These are phyloP conservation scores for Potorous gilbertii DNA, from an alignment of 2,797 vertebrate species.

Conservation along the genomic window DNA sequence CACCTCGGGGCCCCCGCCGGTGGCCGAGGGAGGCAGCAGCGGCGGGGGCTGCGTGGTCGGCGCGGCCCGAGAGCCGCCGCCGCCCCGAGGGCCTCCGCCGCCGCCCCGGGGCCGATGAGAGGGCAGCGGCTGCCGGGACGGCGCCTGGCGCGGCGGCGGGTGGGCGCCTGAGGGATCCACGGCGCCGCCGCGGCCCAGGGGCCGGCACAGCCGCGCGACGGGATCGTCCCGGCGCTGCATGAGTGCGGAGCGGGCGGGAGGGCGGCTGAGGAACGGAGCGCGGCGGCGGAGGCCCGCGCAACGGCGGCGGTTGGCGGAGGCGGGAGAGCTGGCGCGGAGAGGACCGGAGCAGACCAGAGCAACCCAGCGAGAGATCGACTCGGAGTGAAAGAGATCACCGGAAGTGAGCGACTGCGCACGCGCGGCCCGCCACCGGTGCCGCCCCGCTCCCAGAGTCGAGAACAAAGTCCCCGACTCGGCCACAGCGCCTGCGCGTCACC, in stretches of 20 bases:
- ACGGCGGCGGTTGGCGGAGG: conserved; percentile 47
- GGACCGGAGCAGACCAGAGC: conserved; percentile 75
- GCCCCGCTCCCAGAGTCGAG: conserved; percentile 72
- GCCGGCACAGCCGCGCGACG: conserved; percentile 77
- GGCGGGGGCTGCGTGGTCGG: conserved; percentile 80
- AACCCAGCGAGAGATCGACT: conserved; percentile 66
- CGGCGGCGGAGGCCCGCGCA: conserved; percentile 66
- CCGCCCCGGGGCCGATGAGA: conserved; percentile 69
- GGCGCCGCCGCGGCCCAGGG: conserved; percentile 73
- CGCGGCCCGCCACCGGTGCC: conserved; percentile 46
- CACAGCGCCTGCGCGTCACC: conserved; percentile 71
- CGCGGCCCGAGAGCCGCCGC: conserved; percentile 70
- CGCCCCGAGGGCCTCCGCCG: conserved; percentile 68
- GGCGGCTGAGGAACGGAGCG: conserved; percentile 56
- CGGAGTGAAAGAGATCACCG: conserved; percentile 69
- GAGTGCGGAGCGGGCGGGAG: conserved; percentile 35
- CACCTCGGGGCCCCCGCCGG: conserved; percentile 71
- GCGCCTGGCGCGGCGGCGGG: conserved; percentile 75
- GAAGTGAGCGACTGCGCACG: conserved; percentile 71
- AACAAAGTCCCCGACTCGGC: conserved; percentile 76
- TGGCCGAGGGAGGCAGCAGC: conserved; percentile 77
- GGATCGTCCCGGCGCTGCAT: conserved; percentile 85
- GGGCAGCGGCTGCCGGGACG: conserved; percentile 75
- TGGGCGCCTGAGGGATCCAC: conserved; percentile 76
- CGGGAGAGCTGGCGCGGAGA: conserved; percentile 64